phyloP scores from a whole-genome alignment of 2,888 invertebrate genomes.

The Tetramorium bicarinatum region DNA sequence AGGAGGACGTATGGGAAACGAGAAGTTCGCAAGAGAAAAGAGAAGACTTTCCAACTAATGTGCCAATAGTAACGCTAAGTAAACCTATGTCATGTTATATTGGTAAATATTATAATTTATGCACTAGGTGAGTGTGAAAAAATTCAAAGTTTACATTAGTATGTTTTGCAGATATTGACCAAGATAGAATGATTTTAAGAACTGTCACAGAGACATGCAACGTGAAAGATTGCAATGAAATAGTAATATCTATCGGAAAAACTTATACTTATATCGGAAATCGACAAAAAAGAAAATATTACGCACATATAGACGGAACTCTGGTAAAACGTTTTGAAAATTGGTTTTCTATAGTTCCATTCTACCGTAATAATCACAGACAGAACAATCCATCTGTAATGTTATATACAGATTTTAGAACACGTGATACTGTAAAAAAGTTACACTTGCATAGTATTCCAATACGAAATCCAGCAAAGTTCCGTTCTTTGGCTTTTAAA shows the following conservation, averaged over 20 bases:
- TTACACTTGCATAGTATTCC: not conserved
- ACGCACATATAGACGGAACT: too few relatives aligned
- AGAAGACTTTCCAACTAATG: not conserved
- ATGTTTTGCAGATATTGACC: not conserved
- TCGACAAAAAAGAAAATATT: too few relatives aligned
- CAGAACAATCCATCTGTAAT: too few relatives aligned
- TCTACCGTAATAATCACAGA: too few relatives aligned
- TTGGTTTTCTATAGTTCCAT: too few relatives aligned
- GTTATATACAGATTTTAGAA: too few relatives aligned
- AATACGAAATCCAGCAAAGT: not conserved
- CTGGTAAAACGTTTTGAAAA: too few relatives aligned
- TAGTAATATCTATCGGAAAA: too few relatives aligned
- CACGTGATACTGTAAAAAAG: too few relatives aligned
- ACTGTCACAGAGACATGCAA: not conserved
- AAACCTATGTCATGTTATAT: not conserved
- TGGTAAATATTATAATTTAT: slow-evolving; percentile 19
- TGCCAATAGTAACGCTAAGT: not conserved
- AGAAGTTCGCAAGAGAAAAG: too few relatives aligned
- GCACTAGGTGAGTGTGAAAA: not conserved
- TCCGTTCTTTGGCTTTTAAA: not conserved
- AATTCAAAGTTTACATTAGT: not conserved
- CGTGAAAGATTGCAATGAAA: not conserved
- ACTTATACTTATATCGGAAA: too few relatives aligned
- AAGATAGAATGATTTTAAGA: not conserved
- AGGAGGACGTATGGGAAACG: not conserved